Base-by-base conservation (phyloP, 2,797 vertebrate species). In the Oryzias dopingdopingensis region DNA sequence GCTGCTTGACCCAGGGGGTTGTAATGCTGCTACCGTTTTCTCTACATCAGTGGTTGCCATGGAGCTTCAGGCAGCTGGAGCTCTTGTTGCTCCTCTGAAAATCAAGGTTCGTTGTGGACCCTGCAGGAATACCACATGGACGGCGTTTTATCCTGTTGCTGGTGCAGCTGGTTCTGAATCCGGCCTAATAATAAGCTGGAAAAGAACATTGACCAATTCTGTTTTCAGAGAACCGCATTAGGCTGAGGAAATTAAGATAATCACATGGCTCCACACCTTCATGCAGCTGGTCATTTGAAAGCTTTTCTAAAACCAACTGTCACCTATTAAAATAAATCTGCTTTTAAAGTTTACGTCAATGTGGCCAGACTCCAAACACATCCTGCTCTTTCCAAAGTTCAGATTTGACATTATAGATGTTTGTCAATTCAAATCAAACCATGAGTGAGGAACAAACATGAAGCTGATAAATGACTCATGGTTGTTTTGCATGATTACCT, bases 241-340 rank as follows among this genome's bases (percentile, higher is more conserved):
- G 52, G 3, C 16, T 0, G 29, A 57, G 62, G 60, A 74, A 65
- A 72, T 72, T 6, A 62, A 67, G 61, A 60, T 49, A 70, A 74
- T 48, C 26, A 53, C 49, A 37, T 4, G 14, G 2, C 8, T 47
- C 6, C 32, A 8, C 26, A 4, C 51, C 24, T 62, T 49, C 20
- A 4, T 52, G n/a, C 32, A 0, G 7, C 14, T 32, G 23, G n/a
- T 24, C 40, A 42, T 43, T 50, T 52, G 2, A n/a, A 14, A 12
- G 18, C 18, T 44, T 55, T 57, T 57, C 57, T 54, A 16, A 43
- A 17, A 37, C 23, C 20, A 51, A 45, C 43, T 17, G 6, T n/a
- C 14, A 15, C 49, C 43, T 23, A 8, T 61, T 61, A 17, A 44
- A 53, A 26, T 0, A 13, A 1, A 15, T 61, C 56, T 23, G 4